Evolutionary conservation across 2,113 vertebrate genomes (phyloP).

Genomic region (Pteruthius melanotis): DNA sequence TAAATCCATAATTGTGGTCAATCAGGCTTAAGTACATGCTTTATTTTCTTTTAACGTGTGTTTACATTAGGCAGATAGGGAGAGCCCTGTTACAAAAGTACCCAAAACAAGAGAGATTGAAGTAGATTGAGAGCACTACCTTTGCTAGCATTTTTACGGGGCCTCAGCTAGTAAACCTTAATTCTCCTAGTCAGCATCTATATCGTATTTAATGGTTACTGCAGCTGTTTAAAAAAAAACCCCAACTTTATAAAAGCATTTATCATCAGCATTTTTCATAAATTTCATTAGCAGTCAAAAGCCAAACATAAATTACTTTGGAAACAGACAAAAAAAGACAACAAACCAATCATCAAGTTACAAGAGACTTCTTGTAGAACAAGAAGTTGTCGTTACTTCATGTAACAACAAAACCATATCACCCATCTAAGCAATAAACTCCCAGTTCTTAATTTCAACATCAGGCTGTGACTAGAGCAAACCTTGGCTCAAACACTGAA

Average conservation of each 20-base stretch:
- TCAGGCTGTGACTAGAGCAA: slow-evolving; percentile 18
- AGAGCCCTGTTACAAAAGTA: background rate
- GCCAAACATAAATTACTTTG: background rate
- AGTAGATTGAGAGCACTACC: background rate
- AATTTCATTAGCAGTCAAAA: slow-evolving; percentile 9
- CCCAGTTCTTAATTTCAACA: background rate
- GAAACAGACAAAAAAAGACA: background rate
- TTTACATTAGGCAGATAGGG: background rate
- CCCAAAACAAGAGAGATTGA: background rate
- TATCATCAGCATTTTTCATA: background rate
- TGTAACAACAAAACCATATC: background rate
- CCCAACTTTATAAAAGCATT: background rate
- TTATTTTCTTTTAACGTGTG: background rate
- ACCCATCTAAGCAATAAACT: slow-evolving; percentile 16
- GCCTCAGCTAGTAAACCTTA: background rate
- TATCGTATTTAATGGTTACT: background rate
- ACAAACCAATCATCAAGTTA: slow-evolving; percentile 17
- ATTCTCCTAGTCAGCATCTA: background rate
- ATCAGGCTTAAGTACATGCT: background rate
- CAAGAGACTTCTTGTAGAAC: slow-evolving; percentile 11
- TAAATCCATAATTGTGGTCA: background rate
- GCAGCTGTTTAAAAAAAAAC: background rate
- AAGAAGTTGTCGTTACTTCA: no score
- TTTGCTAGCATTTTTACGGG: background rate
- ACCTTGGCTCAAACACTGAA: background rate